Evolutionary conservation across 2,113 vertebrate genomes (phyloP), one percentile per base, ranked within the genome.

Genomic region (Diadophis punctatus): DNA sequence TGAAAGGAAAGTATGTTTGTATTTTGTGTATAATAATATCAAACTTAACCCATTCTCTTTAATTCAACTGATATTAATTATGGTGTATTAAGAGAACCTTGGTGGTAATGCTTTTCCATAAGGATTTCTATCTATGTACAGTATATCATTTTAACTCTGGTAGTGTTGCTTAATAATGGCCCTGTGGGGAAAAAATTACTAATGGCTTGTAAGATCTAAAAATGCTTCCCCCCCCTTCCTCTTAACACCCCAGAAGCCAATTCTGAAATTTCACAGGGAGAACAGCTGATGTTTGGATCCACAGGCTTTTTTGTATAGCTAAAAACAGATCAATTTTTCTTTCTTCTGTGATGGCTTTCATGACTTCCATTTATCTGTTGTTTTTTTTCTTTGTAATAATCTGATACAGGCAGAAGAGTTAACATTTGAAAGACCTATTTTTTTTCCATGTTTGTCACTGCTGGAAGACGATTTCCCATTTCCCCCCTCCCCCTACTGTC

Each of bases 361-460:
- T 90, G 92, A 93, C 93, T 55, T 90, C 90, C 88, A 93, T 90
- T 92, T 92, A 86, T 86, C 60, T n/a, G 52, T 96, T 96, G 97
- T 96, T 96, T 96, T 96, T 46, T 96, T 96, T 97, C 96, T 97
- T 97, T 97, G 95, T 96, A 94, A 94, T 95, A 93, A 96, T 96
- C 95, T 95, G 95, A 95, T 96, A 94, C 94, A 94, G 94, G 93
- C 89, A 95, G 74, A 96, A 94, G 94, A 97, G 95, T 95, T 96
- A 95, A 93, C 95, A 95, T 96, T 97, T 96, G 93, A 91, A 90
- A 93, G 56, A 88, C 91, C 94, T 96, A 95, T 96, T 98, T 97
- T 95, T 96, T 95, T 93, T 87, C 95, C 92, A 90, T 96, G 93
- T 95, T 94, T 92, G 87, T 95, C 96, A 95, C 96, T 86, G 88